phyloP scores from a whole-genome alignment of 1,140 invertebrate genomes.

The Camponotus vicinus region DNA sequence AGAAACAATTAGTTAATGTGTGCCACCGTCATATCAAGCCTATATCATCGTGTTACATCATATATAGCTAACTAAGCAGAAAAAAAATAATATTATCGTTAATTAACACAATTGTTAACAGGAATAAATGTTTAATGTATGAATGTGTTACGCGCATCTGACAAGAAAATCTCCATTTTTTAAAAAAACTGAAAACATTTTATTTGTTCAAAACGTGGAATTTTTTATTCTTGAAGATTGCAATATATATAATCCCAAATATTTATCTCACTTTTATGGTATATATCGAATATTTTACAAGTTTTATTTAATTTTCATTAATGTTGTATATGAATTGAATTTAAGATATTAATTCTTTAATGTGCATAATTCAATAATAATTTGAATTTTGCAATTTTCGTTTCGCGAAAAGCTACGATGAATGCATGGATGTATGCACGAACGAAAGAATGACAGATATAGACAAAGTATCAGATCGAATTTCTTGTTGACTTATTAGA shows the following conservation, averaged over 20 bases:
- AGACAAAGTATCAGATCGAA: constrained; percentile 74
- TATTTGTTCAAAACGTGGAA: constrained; percentile 9
- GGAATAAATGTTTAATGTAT: constrained; percentile 72
- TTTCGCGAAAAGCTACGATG: constrained; percentile 27
- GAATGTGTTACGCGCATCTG: constrained; percentile 34
- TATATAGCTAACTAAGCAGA: constrained; percentile 79
- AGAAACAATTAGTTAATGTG: constrained; percentile 74
- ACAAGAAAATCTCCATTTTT: not conserved
- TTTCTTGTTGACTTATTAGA: constrained; percentile 82
- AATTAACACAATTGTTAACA: constrained; percentile 83
- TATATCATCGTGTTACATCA: constrained; percentile 85
- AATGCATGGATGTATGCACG: constrained; percentile 5
- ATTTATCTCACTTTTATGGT: not conserved
- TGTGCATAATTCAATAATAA: not conserved
- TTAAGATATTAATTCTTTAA: not conserved
- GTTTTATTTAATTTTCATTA: not conserved
- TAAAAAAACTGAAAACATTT: not conserved
- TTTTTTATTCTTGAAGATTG: constrained; percentile 28
- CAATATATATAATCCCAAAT: not conserved
- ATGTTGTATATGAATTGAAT: not conserved
- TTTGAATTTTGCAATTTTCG: not conserved
- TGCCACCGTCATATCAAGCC: constrained; percentile 85
- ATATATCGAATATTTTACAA: not conserved
- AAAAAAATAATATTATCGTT: constrained; percentile 82
- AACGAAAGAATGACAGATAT: constrained; percentile 48